Percentiles rank a stretch among this genome's conserved stretches.
phyloP scores from a whole-genome alignment of 2,797 vertebrate species.

The Chelidonichthys spinosus region DNA sequence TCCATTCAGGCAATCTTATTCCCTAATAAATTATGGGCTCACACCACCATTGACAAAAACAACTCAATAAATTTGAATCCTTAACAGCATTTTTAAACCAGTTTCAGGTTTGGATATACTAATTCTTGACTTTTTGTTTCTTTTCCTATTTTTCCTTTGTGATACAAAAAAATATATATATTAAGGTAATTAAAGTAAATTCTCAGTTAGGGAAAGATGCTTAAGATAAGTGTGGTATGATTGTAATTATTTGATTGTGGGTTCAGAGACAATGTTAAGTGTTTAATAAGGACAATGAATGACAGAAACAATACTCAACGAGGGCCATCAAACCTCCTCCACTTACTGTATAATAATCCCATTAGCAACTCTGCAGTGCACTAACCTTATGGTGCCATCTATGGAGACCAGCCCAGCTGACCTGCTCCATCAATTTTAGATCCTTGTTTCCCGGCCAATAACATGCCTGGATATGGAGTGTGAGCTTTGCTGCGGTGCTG shows the following conservation, averaged over 20 bases:
- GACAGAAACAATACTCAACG: slow-evolving; percentile 82
- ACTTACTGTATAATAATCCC: slow-evolving; percentile 87
- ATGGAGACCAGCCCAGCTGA: slow-evolving; percentile 83
- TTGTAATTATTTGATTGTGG: slow-evolving; percentile 75
- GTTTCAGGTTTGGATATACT: background rate
- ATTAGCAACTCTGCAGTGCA: slow-evolving; percentile 86
- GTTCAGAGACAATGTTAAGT: slow-evolving; percentile 74
- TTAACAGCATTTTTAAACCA: background rate
- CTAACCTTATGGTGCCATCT: slow-evolving; percentile 86
- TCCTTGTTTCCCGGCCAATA: slow-evolving; percentile 80
- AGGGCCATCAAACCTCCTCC: slow-evolving; percentile 83
- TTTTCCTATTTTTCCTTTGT: background rate
- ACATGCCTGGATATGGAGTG: slow-evolving; percentile 24
- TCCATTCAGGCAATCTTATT: slow-evolving; percentile 16
- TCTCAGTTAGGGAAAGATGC: background rate
- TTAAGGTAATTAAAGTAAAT: background rate
- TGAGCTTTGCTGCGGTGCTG: background rate
- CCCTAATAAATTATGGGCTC: slow-evolving; percentile 13
- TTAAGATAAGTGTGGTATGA: background rate
- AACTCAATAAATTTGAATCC: background rate
- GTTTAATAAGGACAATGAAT: slow-evolving; percentile 74
- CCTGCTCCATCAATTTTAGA: slow-evolving; percentile 87
- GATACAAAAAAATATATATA: background rate
- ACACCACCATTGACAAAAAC: background rate
- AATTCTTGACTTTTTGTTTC: background rate